phyloP scores from a whole-genome alignment of 2,888 invertebrate genomes.

The Platyscelio sp. region DNA sequence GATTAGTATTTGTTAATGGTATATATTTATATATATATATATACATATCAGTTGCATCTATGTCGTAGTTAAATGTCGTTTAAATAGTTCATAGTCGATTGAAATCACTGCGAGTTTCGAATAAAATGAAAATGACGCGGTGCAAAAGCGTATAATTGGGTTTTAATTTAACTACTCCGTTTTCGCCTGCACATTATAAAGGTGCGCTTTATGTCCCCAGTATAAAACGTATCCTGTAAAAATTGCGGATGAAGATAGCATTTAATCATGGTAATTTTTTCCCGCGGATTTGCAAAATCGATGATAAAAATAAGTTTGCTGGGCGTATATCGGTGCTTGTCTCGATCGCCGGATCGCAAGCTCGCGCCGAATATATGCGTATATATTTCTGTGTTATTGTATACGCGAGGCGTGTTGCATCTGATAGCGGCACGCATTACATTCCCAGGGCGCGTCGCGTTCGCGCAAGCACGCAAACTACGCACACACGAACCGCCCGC shows the following conservation, averaged over 20 bases:
- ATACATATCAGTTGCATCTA: too few species aligned
- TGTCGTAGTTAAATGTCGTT: too few species aligned
- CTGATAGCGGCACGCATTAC: conserved; percentile 75
- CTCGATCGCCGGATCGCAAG: conserved; percentile 44
- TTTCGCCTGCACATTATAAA: conserved; percentile 25
- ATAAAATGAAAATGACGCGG: too few species aligned
- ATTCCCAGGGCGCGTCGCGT: conserved; percentile 72
- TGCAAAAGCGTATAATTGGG: conserved; percentile 42
- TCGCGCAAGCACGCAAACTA: conserved; percentile 66
- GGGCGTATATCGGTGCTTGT: conserved; percentile 38
- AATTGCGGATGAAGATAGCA: conserved; percentile 36
- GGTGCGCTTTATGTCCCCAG: conserved; percentile 3
- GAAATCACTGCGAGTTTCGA: too few species aligned
- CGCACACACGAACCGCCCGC: conserved; percentile 54
- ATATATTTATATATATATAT: too few species aligned
- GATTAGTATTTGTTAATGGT: too few species aligned
- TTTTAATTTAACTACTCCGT: conserved; percentile 36
- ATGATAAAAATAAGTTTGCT: conserved; percentile 7
- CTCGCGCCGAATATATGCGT: conserved; percentile 45
- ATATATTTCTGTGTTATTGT: conserved; percentile 58
- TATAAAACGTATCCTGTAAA: conserved; percentile 15
- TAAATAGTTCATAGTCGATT: too few species aligned
- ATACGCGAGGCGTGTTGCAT: conserved; percentile 67
- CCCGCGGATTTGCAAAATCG: conserved; percentile 26
- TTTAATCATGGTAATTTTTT: conserved; percentile 53